Conservation (phyloP, 1,140 invertebrate genomes). For the Magallana gigas region DNA sequence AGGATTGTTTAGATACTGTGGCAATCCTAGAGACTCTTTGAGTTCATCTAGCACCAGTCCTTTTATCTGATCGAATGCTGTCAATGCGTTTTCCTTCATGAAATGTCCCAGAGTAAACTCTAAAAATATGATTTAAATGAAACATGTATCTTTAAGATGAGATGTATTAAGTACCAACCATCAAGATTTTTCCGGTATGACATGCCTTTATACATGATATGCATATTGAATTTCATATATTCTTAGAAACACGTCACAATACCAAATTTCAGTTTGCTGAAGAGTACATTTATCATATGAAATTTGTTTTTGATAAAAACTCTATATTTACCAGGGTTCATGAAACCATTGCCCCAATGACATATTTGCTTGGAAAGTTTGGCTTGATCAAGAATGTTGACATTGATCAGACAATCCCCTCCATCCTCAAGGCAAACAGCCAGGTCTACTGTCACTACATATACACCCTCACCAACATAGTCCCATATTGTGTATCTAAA, state of each 20-base stretch:
- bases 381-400: conserved; percentile 26
- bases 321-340: conserved; percentile 1
- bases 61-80: background rate
- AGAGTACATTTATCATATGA: too few species aligned
- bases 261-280: too few species aligned
- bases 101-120: background rate
- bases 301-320: too few species aligned
- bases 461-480: conserved; percentile 9
- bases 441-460: conserved; percentile 21
- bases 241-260: too few species aligned
- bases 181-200: too few species aligned
- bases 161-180: too few species aligned
- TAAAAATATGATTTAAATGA: background rate
- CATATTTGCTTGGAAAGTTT: conserved; percentile 31
- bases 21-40: background rate
- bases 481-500: conserved; percentile 36
- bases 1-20: conserved; percentile 2
- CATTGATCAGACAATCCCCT: conserved; percentile 1
- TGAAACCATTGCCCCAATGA: conserved; percentile 22
- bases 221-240: too few species aligned
- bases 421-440: conserved; percentile 22
- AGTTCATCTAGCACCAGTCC: conserved; percentile 3
- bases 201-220: too few species aligned
- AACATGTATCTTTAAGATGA: background rate
- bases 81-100: conserved; percentile 7